Conservation (phyloP, 2,888 invertebrate genomes). For the Oeneis ivallda region DNA sequence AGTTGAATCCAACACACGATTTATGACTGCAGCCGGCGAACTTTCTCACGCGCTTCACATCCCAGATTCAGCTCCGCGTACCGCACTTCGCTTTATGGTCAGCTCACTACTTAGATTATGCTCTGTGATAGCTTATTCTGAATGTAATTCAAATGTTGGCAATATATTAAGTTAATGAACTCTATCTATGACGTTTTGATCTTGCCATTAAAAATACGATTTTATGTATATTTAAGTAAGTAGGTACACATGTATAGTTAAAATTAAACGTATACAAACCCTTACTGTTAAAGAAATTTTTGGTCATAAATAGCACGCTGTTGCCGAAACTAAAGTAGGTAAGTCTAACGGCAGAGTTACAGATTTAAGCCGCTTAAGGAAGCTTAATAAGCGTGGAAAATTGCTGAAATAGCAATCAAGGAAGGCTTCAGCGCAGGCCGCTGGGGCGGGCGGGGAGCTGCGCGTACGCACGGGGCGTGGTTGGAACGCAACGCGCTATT, state of each 20-base stretch:
- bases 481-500: constrained; percentile 41
- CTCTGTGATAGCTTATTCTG: constrained; percentile 36
- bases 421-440: constrained; percentile 63
- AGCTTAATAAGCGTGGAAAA: constrained; percentile 44
- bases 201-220: neutral
- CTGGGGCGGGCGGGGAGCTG: constrained; percentile 64
- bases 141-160: constrained; percentile 32
- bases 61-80: constrained; percentile 59
- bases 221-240: neutral
- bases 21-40: constrained; percentile 57
- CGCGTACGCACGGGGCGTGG: constrained; percentile 70
- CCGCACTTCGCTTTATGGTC: constrained; percentile 52
- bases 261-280: neutral
- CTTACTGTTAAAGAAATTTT: neutral
- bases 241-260: too few relatives aligned
- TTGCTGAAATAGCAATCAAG: constrained; percentile 48
- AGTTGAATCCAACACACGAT: constrained; percentile 62
- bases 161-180: constrained; percentile 23
- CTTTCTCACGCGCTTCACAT: constrained; percentile 69
- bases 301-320: too few relatives aligned
- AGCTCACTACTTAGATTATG: constrained; percentile 44
- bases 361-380: neutral
- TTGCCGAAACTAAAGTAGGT: neutral
- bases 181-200: too few relatives aligned
- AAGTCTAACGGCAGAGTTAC: neutral